Base-by-base conservation (phyloP, 1,140 invertebrate genomes). In the Notospermus geniculatus region DNA sequence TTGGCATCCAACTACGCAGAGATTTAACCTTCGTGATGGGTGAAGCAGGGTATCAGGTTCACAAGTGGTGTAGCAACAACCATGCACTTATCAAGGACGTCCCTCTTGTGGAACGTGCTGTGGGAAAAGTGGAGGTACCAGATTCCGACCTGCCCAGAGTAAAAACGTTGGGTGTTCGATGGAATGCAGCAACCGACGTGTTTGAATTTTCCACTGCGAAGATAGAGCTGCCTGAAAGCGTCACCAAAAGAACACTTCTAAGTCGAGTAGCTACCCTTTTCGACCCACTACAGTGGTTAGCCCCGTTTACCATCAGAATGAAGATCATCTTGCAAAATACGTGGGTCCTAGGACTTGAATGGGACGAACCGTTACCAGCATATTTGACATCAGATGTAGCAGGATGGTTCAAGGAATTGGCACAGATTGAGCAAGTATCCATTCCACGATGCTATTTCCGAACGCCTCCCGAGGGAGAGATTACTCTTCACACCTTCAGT, bases 161-260 rank as follows among this genome's bases (percentile, higher is more conserved):
- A 7, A 36, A 36, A 36, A 36, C 32, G 32, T 36, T 36, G 15
- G 32, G 32, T 15, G 32, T 36, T 15, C 4, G 46, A 7, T 66
- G 66, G 63, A 19, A 19, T n/a, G 60, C 63, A 2, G 32, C 63
- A 15, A 22, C 30, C 19, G 64, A 61, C 46, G 17, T 41, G 28
- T 65, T 68, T 39, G 17, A 9, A n/a, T 55, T 5, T 27, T n/a
- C n/a, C n/a, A 22, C 22, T 5, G 27, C 22, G 17, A 2, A 2
- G 9, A 9, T n/a, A 11, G 54, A 55, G 22, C 5, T 23, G 2
- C 11, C 13, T 27, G 5, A 7, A 7, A 55, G 2, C 17, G 11
- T 53, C 22, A 55, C 54, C 22, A 55, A 55, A n/a, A 5, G 54
- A 9, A 9, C 17, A 9, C 28, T 55, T 9, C n/a, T 55, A n/a